Base-by-base conservation (phyloP, 1,140 invertebrate species). In the Drosophila tristis region DNA sequence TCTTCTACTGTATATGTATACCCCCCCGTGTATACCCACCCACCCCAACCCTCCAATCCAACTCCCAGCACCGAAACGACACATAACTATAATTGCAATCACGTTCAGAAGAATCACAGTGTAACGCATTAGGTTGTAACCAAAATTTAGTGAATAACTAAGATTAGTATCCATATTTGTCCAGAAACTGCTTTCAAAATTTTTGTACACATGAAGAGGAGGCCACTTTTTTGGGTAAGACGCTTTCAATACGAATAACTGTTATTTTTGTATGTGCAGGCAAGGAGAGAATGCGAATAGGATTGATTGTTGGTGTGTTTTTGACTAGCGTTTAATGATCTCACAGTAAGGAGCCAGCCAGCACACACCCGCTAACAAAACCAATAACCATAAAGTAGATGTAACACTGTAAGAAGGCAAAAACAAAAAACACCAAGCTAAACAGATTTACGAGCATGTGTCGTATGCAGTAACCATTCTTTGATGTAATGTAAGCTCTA, bases 81-180 rank as follows among this genome's bases (percentile, higher is more conserved):
- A n/a, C 3, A 55, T 43, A 54, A 31, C 43, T 39, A 23, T 55
- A 51, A 15, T n/a, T 43, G 35, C 13, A 59, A 65, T 35, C n/a
- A 67, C 31, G 20, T 8, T 20, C 29, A 39, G 39, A 35, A 25
- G 43, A 55, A 56, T 49, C 44, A 67, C 58, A 54, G 26, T 68
- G 64, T 82, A 85, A 68, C 65, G 80, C 77, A 39, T 62, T 81
- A 87, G 81, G 81, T 86, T 87, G 81, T 86, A 78, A 81, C 62
- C 82, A 68, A 78, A 81, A 57, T 68, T 76, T 87, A 87, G 74
- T 57, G 55, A 61, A 66, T 61, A 71, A 63, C 62, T 74, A 84
- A 77, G 78, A 70, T 63, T 80, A 71, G 62, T 39, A 67, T 13
- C 35, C 13, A 39, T 29, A 29, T 6, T 6, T 39, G 35, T 39